phyloP scores from a whole-genome alignment of 2,113 vertebrate species.

The Nesospiza acunhae region DNA sequence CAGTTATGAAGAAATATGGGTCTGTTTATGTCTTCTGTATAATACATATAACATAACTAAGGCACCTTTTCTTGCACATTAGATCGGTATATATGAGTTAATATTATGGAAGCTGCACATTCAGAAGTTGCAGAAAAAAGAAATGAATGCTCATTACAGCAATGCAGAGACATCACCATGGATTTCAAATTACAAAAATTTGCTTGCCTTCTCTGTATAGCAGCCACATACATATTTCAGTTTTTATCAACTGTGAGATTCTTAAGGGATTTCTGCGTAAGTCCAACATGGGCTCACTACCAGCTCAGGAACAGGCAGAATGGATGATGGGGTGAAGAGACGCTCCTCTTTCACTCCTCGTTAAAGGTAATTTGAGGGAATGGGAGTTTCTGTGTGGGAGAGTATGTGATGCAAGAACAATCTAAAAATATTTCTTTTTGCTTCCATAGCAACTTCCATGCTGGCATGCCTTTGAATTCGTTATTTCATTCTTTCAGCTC shows the following conservation, averaged over 20 bases:
- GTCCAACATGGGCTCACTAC: background rate
- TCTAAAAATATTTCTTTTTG: conserved; percentile 57
- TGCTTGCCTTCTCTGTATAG: background rate
- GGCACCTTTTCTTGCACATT: background rate
- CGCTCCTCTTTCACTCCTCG: background rate
- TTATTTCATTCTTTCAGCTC: background rate
- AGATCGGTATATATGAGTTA: background rate
- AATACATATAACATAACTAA: background rate
- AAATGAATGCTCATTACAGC: background rate
- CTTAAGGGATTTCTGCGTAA: background rate
- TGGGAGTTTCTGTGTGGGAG: conserved; percentile 59
- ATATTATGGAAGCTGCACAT: background rate
- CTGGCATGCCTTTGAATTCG: background rate
- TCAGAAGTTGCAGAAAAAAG: background rate
- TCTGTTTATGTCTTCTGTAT: conserved; percentile 5
- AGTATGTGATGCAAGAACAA: conserved; percentile 50
- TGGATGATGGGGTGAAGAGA: background rate
- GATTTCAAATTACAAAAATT: background rate
- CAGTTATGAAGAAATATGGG: conserved; percentile 17
- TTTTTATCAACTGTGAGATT: background rate
- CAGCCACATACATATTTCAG: background rate
- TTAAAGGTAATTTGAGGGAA: conserved; percentile 51
- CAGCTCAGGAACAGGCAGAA: background rate
- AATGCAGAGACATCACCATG: background rate
- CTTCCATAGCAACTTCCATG: conserved; percentile 60